Evolutionary conservation across 2,797 vertebrate species (phyloP), one percentile per base, ranked within the genome.

Genomic region (Urophycis tenuis): DNA sequence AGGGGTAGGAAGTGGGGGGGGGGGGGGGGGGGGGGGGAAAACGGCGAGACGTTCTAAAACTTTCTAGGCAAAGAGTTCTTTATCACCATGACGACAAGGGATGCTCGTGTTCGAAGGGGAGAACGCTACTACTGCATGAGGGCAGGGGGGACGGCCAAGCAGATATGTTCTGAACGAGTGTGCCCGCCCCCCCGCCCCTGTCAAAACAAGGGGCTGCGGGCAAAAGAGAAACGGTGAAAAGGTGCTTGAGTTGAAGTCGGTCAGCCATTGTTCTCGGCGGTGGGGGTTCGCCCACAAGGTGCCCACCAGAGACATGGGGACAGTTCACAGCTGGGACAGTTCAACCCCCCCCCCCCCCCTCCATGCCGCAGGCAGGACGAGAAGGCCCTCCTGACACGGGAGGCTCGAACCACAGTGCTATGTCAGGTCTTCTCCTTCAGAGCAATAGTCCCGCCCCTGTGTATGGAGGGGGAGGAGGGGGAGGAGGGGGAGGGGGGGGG

Each of bases 371-470:
- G 45, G 45, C 53, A 25, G 81, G 69, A 53, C 32, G 14, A 35
- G 72, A 81, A 35, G 75, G 45, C 77, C 80, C 74, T 76, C 75
- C 83, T 34, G 19, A 19, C 7, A 11, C 71, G 15, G 2, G 31
- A 22, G 33, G 17, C 31, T 14, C 76, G 7, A 10, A 25, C 53
- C 53, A 78, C 74, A 39, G 82, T 84, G 89, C 85, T 92, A 92
- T 92, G 91, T 93, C 87, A 91, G 73, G 11, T 92, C 92, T 72
- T 99, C 97, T 82, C 97, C 96, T 90, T 98, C 96, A 83, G 97
- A 98, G 94, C 96, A 96, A 87, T 98, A 99, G 93, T 99, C 97
- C 72, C 91, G 95, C 86, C 97, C 97, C 97, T 99, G 89, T 3
- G 81, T 6, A 76, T n/a, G n/a, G n/a, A n/a, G n/a, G n/a, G n/a